Base-by-base conservation (phyloP, 2,888 invertebrate species). In the Tetragonisca angustula region DNA sequence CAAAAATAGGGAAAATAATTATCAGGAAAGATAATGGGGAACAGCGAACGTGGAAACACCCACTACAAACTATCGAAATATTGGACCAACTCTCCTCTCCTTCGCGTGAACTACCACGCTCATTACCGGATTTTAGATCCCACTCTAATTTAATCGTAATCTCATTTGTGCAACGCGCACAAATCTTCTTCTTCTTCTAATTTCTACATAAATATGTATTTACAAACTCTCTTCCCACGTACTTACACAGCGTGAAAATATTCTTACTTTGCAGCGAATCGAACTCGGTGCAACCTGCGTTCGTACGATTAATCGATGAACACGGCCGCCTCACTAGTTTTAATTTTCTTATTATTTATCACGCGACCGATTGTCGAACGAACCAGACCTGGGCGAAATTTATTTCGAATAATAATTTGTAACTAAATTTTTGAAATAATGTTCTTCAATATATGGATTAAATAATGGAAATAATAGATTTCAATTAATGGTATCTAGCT, bases 101-200 rank as follows among this genome's bases (percentile, higher is more conserved):
- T 27, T 75, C 11, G 68, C 32, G 32, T 32, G 32, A 32, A 32
- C n/a, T 32, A 32, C 32, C 32, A 4, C 32, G 9, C 43, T 50
- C 62, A 27, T 65, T 49, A 15, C 15, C 65, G 17, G 3, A 32
- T 13, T 17, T 24, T 6, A 49, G 52, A 15, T 13, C 56, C 21
- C 36, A 52, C 52, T 67, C 59, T 67, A 78, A 81, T 77, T 67
- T 59, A 79, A 79, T 76, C 77, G 70, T 59, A 24, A 27, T 71
- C 78, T 67, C 27, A 13, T 81, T 71, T 71, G 52, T 50, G 80
- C 77, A 77, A 76, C 61, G 1, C 21, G 5, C 62, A 9, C 43
- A 43, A 43, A 9, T 52, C 3, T 4, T 59, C 50, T 73, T 59
- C 50, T 73, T 21, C 54, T 50, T 59, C 59, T 69, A 62, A 79